phyloP scores from a whole-genome alignment of 1,140 invertebrate genomes.

The Pteromalus puparum region DNA sequence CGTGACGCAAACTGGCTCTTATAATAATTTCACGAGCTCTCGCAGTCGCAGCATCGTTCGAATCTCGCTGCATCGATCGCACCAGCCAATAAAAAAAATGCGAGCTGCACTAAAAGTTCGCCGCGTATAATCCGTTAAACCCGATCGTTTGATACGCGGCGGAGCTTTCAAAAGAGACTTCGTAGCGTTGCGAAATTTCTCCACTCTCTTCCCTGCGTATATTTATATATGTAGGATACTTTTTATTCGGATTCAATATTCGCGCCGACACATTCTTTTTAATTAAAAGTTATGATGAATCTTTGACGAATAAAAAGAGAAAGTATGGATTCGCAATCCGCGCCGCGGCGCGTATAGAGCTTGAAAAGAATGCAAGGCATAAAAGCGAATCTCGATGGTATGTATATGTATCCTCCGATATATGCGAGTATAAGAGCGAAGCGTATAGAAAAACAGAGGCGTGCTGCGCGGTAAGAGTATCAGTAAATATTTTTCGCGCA shows the following conservation, averaged over 20 bases:
- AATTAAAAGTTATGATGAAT: slow-evolving; percentile 41
- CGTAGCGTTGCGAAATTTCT: neutral
- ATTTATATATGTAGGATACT: too few species aligned
- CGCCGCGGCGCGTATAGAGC: neutral
- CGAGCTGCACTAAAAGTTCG: too few species aligned
- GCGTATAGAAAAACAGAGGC: neutral
- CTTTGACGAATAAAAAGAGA: neutral
- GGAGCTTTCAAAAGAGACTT: too few species aligned
- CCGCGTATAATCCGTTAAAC: too few species aligned
- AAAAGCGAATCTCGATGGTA: neutral
- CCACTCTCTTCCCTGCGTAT: neutral
- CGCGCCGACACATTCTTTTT: slow-evolving; percentile 16
- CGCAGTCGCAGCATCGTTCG: too few species aligned
- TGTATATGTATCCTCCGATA: too few species aligned
- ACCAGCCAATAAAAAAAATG: too few species aligned
- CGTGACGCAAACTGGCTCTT: too few species aligned
- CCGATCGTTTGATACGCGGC: too few species aligned
- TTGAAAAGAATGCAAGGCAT: slow-evolving; percentile 12
- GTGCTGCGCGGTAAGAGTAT: neutral
- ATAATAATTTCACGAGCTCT: too few species aligned
- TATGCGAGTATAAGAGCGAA: neutral
- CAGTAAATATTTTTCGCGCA: slow-evolving; percentile 34
- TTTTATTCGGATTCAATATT: neutral
- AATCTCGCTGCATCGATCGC: too few species aligned
- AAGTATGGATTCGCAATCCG: slow-evolving; percentile 24